Conservation (phyloP, 2,113 vertebrate species). For the Cranoglanis bouderius region DNA sequence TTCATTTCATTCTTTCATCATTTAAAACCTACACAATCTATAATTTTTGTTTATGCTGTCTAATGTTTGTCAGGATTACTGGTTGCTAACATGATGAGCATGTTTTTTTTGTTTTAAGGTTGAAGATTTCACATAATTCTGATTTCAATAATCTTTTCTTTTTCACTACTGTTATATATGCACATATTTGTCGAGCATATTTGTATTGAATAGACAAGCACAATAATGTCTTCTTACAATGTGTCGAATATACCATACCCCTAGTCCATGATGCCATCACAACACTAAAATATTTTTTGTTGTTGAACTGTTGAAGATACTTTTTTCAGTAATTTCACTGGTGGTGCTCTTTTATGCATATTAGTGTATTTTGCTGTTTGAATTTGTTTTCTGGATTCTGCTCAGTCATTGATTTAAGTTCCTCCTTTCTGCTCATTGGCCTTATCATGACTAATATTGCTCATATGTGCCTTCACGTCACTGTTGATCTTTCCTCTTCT, state of each 20-base stretch:
- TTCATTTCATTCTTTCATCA: neutral
- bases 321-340: neutral
- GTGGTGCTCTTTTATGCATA: neutral
- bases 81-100: neutral
- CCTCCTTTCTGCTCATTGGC: neutral
- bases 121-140: neutral
- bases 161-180: neutral
- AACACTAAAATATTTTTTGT: neutral
- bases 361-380: neutral
- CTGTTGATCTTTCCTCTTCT: slow-evolving; percentile 1
- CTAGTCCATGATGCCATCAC: neutral
- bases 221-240: neutral
- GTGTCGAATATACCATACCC: neutral
- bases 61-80: neutral
- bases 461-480: neutral
- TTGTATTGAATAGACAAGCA: neutral
- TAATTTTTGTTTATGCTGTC: neutral
- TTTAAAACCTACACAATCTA: neutral
- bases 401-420: slow-evolving; percentile 17
- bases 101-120: neutral
- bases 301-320: neutral
- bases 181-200: neutral
- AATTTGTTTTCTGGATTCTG: slow-evolving; percentile 12
- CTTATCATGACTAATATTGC: slow-evolving; percentile 5
- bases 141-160: neutral